Percentiles rank a stretch among this genome's conserved stretches.
Evolutionary conservation across 64 coral and sea anemone species (phyloP).

Genomic region (Porites lutea): DNA sequence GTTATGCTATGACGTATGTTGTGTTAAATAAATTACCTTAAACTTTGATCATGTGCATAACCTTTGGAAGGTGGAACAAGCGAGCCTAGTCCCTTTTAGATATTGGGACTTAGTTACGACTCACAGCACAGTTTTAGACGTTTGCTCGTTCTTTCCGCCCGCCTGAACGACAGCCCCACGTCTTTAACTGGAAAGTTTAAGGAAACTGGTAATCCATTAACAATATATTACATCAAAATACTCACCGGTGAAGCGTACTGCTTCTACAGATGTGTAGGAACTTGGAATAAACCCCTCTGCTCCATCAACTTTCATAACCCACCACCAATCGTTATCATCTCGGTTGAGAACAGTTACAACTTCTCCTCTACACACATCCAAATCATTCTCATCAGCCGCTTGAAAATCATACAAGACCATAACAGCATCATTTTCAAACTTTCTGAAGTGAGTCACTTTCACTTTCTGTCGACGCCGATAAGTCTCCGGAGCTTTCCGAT

Average conservation of each 20-base stretch:
- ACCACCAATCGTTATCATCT: slow-evolving; percentile 81
- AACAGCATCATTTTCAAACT: slow-evolving; percentile 61
- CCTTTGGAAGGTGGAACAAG: no score
- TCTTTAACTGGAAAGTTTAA: no score
- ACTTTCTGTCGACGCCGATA: slow-evolving; percentile 68
- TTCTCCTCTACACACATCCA: slow-evolving; percentile 65
- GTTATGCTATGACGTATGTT: no score
- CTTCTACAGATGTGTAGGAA: slow-evolving; percentile 58
- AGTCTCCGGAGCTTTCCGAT: slow-evolving; percentile 71
- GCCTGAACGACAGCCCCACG: no score
- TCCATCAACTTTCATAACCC: slow-evolving; percentile 59
- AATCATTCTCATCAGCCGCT: slow-evolving; percentile 72
- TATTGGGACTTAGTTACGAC: no score
- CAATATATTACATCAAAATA: background rate
- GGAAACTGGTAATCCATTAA: background rate
- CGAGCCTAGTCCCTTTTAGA: no score
- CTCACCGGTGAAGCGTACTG: slow-evolving; percentile 47
- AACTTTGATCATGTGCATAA: no score
- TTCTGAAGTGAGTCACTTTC: slow-evolving; percentile 68
- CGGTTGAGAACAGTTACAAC: slow-evolving; percentile 69
- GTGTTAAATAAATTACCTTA: no score
- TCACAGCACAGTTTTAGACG: no score
- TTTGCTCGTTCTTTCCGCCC: no score
- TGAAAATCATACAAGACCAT: slow-evolving; percentile 64
- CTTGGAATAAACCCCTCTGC: slow-evolving; percentile 74